phyloP scores from a whole-genome alignment of 2,797 vertebrate species.

The Vespertilio murinus region DNA sequence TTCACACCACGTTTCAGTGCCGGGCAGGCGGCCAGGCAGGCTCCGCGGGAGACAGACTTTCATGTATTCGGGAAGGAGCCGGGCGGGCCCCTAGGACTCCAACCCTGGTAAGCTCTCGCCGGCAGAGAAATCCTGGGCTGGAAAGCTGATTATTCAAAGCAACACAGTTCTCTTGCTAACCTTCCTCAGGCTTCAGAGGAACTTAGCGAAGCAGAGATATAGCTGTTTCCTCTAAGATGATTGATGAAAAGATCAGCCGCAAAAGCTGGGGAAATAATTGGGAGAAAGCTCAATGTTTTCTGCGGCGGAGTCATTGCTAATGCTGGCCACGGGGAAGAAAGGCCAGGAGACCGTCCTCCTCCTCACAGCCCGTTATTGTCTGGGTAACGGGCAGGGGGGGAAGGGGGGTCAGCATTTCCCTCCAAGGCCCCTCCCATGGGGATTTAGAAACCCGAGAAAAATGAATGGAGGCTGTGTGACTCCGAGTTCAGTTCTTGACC shows the following conservation, averaged over 20 bases:
- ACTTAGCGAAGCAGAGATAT: constrained; percentile 49
- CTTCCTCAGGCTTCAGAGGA: constrained; percentile 25
- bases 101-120: neutral
- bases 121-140: neutral
- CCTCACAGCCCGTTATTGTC: neutral
- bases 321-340: neutral
- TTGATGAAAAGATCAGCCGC: constrained; percentile 23
- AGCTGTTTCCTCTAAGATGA: constrained; percentile 52
- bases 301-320: neutral
- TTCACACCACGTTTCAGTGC: neutral
- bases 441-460: neutral
- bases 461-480: neutral
- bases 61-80: neutral
- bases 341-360: neutral
- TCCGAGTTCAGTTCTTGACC: neutral
- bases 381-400: too few species aligned
- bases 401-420: neutral
- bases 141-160: constrained; percentile 52
- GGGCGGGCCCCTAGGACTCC: neutral
- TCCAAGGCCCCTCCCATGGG: neutral
- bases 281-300: constrained; percentile 4
- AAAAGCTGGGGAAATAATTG: neutral
- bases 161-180: neutral
- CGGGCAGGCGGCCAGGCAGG: neutral
- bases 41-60: neutral